Conservation (phyloP, 2,113 vertebrate genomes). For the Bubalus kerabau region DNA sequence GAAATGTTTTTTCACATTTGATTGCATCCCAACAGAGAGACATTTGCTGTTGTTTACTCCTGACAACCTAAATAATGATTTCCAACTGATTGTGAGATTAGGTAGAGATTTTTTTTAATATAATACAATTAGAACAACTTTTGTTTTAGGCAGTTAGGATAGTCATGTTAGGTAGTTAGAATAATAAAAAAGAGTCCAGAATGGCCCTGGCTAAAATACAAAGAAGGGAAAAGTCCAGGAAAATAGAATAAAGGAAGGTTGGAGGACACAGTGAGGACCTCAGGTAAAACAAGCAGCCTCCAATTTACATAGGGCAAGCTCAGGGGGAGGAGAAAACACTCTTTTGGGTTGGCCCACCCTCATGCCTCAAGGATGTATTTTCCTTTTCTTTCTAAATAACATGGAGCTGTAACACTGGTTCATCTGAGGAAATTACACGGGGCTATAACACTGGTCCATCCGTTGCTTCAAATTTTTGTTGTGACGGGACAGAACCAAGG, state of each 20-base stretch:
- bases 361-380: no score
- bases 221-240: not conserved
- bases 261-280: not conserved
- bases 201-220: not conserved
- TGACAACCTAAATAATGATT: not conserved
- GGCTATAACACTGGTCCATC: no score
- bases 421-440: not conserved
- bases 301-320: not conserved
- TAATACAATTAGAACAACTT: not conserved
- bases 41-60: not conserved
- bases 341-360: not conserved
- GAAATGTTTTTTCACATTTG: not conserved
- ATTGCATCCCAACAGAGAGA: not conserved
- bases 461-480: not conserved
- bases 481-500: fast-evolving
- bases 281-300: not conserved
- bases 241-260: not conserved
- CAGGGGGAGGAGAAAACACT: not conserved
- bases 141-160: not conserved
- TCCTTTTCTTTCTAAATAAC: no score
- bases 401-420: not conserved
- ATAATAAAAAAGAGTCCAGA: not conserved
- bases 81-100: not conserved
- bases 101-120: not conserved
- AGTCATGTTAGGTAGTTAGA: not conserved